Base-by-base conservation (phyloP, 2,113 vertebrate species). In the Catharus bicknelli region DNA sequence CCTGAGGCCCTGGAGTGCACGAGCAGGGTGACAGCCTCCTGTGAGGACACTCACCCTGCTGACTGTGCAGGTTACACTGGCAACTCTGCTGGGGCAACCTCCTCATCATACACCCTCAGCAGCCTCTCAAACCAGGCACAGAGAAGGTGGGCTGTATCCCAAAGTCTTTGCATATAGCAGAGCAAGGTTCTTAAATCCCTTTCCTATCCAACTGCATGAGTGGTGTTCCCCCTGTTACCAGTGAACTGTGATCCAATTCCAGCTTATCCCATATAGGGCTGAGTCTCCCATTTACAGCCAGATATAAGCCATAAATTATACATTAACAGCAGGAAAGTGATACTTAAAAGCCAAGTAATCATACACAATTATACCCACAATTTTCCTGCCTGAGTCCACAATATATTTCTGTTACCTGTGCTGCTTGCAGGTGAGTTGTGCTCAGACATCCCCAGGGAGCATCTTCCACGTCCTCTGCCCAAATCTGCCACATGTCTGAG, bases 191-290 rank as follows among this genome's bases (percentile, higher is more conserved):
- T 73, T 66, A 48, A 62, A 83, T 58, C 34, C 12, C 29, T 15
- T 82, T 53, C 20, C 62, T 43, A 5, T 34, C 22, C 16, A 21
- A 45, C 38, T 26, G 15, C 32, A 36, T 0, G 0, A 9, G n/a
- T 1, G 1, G 11, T 34, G 12, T 10, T 58, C 13, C 32, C 40
- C 12, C 18, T 72, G 40, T 21, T 34, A 26, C 43, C 1, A 0
- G n/a, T 4, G 38, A 75, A 30, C 19, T 68, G 54, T 16, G 61
- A 57, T 50, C 16, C 27, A 30, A 26, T 55, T 42, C 43, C 0
- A 2, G 10, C 13, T 79, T 62, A 27, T 13, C 29, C 47, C 25
- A 30, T 30, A 11, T 0, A 2, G 53, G 75, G 27, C 7, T 69
- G n/a, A 26, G 17, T 40, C 29, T 77, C 15, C 34, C 5, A 2